Base-by-base conservation (phyloP, 2,888 invertebrate genomes). In the Limnephilus marmoratus region DNA sequence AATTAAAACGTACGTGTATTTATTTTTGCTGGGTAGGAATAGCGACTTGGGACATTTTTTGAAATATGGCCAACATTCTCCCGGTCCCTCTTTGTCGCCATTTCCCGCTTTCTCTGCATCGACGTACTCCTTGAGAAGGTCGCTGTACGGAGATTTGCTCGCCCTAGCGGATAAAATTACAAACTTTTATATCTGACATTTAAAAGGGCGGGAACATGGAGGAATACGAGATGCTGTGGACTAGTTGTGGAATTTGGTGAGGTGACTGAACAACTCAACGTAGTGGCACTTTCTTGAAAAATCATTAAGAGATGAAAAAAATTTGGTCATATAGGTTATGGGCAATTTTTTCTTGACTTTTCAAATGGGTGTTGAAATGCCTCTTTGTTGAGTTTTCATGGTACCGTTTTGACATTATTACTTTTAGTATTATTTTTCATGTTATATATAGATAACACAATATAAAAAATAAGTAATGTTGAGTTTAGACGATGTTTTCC, bases 21-120 rank as follows among this genome's bases (percentile, higher is more conserved):
- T 96, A 93, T 96, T 96, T 80, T 91, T 92, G 11, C 94, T 95
- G 37, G 97, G 95, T 93, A 96, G 95, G 94, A 98, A 98, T 90
- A 98, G 96, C 91, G 98, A 98, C 95, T 98, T 98, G 29, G 98
- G 97, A 94, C 98, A 98, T 90, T 97, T 97, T 94, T 98, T 97
- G 95, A 97, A 97, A 95, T 98, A 98, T 0, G 98, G 98, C 97
- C 98, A 98, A 95, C 98, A 98, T 95, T 98, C 98, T 11, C 98
- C 98, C 0, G 97, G 96, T 24, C 95, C 95, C 34, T 91, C 93
- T 90, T 94, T 94, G 4, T 97, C 97, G 0, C 97, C 97, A 94
- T 97, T 97, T 0, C 98, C 98, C 12, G 97, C 97, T 92, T 97
- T 97, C 95, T 98, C 98, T 0, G 98, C 98, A 91, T 97, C 97